Base-by-base conservation (phyloP, 2,888 invertebrate genomes). In the Napeogenes inachia region DNA sequence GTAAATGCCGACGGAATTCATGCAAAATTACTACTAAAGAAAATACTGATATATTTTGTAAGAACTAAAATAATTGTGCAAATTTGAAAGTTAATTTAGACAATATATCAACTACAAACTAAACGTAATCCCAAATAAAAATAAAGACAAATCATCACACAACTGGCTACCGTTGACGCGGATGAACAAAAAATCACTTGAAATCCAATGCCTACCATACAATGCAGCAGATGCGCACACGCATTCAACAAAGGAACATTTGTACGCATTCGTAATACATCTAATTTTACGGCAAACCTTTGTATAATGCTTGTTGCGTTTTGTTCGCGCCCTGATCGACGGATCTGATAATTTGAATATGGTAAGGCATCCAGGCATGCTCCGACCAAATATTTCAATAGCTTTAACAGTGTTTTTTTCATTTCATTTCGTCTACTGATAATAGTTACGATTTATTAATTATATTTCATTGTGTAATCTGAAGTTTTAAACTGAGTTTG, bases 321-420 rank as follows among this genome's bases (percentile, higher is more conserved):
- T 76, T 77, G 80, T 81, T 77, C 75, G 81, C 82, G 76, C 81
- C 76, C 76, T 89, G 89, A 89, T 83, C 79, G 89, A 89, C 89
- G 82, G 81, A 79, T 85, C 79, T 76, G 82, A 82, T 89, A 87
- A 89, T 89, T 88, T 88, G 82, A 89, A 89, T 89, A 85, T 86
- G 88, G 86, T 78, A 73, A 79, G 75, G 85, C 84, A 87, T 82
- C 76, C 73, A 78, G 72, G 80, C 84, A 81, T 67, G 75, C 71
- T 75, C 35, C 6, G 4, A 35, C 6, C 35, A 35, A 6, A 35
- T 35, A 6, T 3, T 35, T 35, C 35, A 1, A 35, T 35, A 35
- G 35, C 2, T 35, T 35, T 1, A 5, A 35, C 35, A 2, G 4
- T 35, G 2, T 6, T 5, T 35, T 4, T 4, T 5, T 35, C 4